Base-by-base conservation (phyloP, 2,888 invertebrate genomes). In the Halictus ligatus region DNA sequence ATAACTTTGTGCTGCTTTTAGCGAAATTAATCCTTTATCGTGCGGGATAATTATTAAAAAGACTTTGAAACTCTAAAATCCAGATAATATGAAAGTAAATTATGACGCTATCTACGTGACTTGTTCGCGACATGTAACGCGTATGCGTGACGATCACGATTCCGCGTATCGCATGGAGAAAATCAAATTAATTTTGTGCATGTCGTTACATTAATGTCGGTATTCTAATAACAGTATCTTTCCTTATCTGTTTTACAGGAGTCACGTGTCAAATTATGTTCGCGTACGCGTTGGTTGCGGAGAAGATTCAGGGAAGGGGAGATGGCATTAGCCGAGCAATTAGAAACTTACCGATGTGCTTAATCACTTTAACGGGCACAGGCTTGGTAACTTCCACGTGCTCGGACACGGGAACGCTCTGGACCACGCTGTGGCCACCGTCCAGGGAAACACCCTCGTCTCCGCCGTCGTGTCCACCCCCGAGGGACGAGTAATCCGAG, bases 331-430 rank as follows among this genome's bases (percentile, higher is more conserved):
- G 18, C 35, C 67, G 67, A 43, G 40, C 69, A n/a, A 69, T 69
- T 40, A 40, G n/a, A 77, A 78, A 81, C 89, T 92, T 91, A 95
- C 97, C 96, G 2, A 97, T 95, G 92, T 97, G 97, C 92, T 97
- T 97, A 92, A 97, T 97, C 83, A 97, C 96, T 75, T 97, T 97
- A 60, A 97, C 96, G 0, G 97, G 96, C 74, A 97, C 96, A 0
- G 97, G 97, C 90, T 96, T 97, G 69, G 97, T 97, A 92, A 97
- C 97, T 92, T 97, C 97, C 0, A 97, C 96, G 89, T 97, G 97
- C 88, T 97, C 96, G 78, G 96, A 96, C 50, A 97, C 96, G 0
- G 96, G 96, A 86, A 96, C 96, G 81, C 94, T 93, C 50, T 95
- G 95, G 2, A 96, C 96, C 76, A 96, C 96, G 88, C 95, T 94